Evolutionary conservation across 2,113 vertebrate species (phyloP).

Genomic region (Hymenochirus boettgeri): DNA sequence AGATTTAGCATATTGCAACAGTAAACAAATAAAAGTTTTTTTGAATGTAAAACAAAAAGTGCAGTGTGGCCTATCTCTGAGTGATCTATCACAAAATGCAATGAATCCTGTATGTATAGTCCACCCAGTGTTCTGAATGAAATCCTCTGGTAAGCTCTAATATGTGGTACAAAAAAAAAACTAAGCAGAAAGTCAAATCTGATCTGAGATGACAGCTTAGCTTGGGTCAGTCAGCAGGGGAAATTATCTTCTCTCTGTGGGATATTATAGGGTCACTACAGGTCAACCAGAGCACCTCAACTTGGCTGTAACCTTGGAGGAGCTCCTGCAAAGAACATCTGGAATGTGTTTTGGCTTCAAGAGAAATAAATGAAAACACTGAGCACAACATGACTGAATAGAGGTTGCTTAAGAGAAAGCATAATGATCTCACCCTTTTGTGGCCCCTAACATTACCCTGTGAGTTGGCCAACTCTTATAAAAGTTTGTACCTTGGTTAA

Average conservation of each 20-base stretch:
- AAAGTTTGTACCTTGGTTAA: slow-evolving; percentile 22
- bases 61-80: too few species aligned
- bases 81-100: too few species aligned
- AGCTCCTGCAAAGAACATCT: slow-evolving; percentile 58
- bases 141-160: background rate
- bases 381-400: slow-evolving; percentile 46
- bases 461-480: slow-evolving; percentile 42
- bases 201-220: slow-evolving; percentile 36
- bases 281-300: slow-evolving; percentile 52
- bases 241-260: slow-evolving; percentile 26
- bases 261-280: slow-evolving; percentile 50
- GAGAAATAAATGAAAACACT: slow-evolving; percentile 57
- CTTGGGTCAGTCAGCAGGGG: slow-evolving; percentile 37
- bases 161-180: slow-evolving; percentile 16
- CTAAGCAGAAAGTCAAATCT: slow-evolving; percentile 24
- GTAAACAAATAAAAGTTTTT: too few species aligned
- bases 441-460: slow-evolving; percentile 46
- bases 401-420: slow-evolving; percentile 43
- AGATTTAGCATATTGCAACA: too few species aligned
- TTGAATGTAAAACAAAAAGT: too few species aligned
- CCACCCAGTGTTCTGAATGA: too few species aligned
- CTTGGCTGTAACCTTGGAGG: slow-evolving; percentile 54
- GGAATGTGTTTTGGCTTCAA: slow-evolving; percentile 60
- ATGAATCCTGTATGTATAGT: too few species aligned
- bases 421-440: slow-evolving; percentile 44